Percentiles rank a stretch among this genome's conserved stretches.
phyloP scores from a whole-genome alignment of 2,113 vertebrate genomes.

The Rhipidura dahli region DNA sequence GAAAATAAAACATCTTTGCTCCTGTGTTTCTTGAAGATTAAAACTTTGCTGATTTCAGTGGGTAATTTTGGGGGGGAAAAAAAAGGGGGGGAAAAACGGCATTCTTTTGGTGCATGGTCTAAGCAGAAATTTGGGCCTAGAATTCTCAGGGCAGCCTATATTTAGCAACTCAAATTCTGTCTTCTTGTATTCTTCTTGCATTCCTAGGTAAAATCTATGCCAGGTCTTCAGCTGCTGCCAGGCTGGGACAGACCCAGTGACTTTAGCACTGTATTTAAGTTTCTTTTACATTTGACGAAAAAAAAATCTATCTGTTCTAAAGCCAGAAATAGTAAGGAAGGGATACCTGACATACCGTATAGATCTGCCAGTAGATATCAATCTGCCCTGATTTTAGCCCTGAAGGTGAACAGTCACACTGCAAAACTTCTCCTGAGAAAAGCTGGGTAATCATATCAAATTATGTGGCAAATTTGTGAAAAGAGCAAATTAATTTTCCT shows the following conservation, averaged over 20 bases:
- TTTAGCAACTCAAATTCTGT: background rate
- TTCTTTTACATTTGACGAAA: background rate
- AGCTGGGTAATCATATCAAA: background rate
- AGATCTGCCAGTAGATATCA: background rate
- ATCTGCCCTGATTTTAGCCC: background rate
- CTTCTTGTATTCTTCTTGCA: background rate
- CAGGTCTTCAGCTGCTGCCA: background rate
- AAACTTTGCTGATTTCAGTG: background rate
- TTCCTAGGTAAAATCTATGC: background rate
- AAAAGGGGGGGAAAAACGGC: background rate
- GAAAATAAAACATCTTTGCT: background rate
- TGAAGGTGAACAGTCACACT: background rate
- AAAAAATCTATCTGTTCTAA: background rate
- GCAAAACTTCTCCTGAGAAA: background rate
- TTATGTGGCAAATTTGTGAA: background rate
- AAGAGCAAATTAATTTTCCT: background rate
- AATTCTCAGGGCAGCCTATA: background rate
- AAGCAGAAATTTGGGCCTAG: background rate
- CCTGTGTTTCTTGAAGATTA: background rate
- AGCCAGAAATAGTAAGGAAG: background rate
- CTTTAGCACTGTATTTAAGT: background rate
- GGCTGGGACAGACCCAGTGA: background rate
- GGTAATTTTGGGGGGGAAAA: background rate
- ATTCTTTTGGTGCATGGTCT: background rate
- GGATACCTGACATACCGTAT: background rate